Percentiles rank a stretch among this genome's conserved stretches.
These are phyloP conservation scores for Plecturocebus donacophilus DNA, from an alignment of 2,113 vertebrate species.

Conservation along the genomic window DNA sequence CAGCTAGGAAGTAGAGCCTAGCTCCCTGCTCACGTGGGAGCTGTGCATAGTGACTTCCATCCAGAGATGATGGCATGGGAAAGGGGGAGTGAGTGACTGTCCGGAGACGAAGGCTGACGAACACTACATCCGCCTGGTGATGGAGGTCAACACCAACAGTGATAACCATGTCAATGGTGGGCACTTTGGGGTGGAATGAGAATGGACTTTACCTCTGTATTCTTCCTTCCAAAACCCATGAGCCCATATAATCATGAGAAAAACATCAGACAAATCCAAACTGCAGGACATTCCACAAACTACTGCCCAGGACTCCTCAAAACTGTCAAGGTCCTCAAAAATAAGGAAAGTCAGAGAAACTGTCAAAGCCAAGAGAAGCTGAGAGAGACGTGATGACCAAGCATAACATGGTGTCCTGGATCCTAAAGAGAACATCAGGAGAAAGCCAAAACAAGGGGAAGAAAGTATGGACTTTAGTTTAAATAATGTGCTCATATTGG, in stretches of 20 bases:
- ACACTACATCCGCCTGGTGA: background rate
- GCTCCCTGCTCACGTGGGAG: background rate
- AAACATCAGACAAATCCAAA: background rate
- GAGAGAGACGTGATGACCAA: no score
- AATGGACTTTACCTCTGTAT: background rate
- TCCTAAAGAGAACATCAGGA: fast-evolving
- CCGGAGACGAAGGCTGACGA: background rate
- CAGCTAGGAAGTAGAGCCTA: background rate
- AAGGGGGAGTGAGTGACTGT: background rate
- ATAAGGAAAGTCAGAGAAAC: background rate
- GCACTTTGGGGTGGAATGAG: background rate
- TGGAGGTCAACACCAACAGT: background rate
- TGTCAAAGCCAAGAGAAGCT: background rate
- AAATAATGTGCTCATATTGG: fast-evolving
- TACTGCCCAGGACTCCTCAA: background rate
- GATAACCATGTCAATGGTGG: background rate
- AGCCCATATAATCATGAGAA: background rate
- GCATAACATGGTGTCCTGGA: fast-evolving
- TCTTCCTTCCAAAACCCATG: background rate
- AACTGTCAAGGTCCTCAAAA: background rate
- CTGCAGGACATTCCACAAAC: background rate
- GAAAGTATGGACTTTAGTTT: fast-evolving
- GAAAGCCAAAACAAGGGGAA: background rate
- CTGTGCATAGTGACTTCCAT: background rate
- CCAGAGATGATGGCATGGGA: background rate